Evolutionary conservation across 2,113 vertebrate genomes (phyloP).

Genomic region (Indicator maculatus): DNA sequence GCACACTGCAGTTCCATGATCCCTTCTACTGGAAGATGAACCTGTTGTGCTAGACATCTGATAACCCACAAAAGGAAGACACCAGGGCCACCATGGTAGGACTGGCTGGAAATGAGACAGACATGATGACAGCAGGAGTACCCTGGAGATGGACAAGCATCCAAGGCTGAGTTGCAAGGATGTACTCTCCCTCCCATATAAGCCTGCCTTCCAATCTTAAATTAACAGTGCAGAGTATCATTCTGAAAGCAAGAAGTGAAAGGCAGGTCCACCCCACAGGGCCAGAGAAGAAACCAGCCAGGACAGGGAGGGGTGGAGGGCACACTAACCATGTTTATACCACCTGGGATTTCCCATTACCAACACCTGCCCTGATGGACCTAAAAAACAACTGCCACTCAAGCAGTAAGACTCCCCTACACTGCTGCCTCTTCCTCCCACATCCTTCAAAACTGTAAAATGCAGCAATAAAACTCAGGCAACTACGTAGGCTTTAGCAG

Average conservation of each 20-base stretch:
- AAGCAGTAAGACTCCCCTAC: neutral
- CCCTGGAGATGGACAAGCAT: neutral
- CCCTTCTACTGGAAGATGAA: neutral
- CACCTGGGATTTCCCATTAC: neutral
- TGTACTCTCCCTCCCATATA: neutral
- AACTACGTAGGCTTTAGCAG: neutral
- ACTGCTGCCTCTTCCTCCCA: neutral
- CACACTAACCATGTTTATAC: accelerated
- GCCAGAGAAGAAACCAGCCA: conserved; percentile 10
- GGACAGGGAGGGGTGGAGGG: neutral
- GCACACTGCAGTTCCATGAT: neutral
- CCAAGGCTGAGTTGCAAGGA: neutral
- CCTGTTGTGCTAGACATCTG: neutral
- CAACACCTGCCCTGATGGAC: neutral
- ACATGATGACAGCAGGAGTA: neutral
- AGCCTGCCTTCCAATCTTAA: neutral
- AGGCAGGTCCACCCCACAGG: conserved; percentile 20
- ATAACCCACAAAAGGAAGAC: neutral
- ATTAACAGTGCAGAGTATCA: neutral
- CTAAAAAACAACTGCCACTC: neutral
- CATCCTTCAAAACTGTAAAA: neutral
- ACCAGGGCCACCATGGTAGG: neutral
- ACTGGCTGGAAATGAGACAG: neutral
- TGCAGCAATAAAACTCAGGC: neutral
- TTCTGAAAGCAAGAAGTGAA: conserved; percentile 76